A percentile compares a stretch with the other conserved stretches of the same genome.
phyloP scores from a whole-genome alignment of 2,797 vertebrate species.

The Hirundo rustica region DNA sequence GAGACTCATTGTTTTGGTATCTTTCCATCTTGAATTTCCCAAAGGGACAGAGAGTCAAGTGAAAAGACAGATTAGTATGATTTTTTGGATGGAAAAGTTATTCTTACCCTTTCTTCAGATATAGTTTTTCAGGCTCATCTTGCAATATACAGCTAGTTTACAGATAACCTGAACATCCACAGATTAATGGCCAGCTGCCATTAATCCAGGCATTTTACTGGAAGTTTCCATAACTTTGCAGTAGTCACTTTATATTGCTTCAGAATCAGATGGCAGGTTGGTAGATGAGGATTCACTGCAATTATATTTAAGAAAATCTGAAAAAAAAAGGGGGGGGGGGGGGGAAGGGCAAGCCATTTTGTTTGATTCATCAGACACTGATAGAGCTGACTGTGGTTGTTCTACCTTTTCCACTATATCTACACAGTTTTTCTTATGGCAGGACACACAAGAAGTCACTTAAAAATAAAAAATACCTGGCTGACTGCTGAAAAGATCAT shows the following conservation, averaged over 20 bases:
- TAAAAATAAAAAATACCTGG: conserved; percentile 60
- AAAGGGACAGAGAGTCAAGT: background rate
- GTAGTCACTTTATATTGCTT: background rate
- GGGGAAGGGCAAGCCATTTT: background rate
- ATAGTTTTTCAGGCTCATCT: background rate
- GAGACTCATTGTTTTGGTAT: background rate
- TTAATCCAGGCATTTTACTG: background rate
- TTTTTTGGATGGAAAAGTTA: background rate
- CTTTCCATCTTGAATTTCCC: background rate
- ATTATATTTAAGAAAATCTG: background rate
- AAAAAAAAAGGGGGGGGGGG: background rate
- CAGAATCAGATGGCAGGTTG: background rate
- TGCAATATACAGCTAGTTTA: background rate
- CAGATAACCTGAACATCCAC: background rate
- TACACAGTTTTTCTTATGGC: conserved; percentile 2
- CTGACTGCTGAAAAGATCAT: conserved; percentile 42
- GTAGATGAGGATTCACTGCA: background rate
- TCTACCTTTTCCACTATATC: background rate
- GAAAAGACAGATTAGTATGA: background rate
- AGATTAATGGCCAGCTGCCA: background rate
- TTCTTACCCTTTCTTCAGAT: background rate
- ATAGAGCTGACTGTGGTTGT: background rate
- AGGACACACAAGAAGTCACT: conserved; percentile 63
- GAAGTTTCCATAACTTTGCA: background rate
- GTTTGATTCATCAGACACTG: background rate